Conservation (phyloP, 2,797 vertebrate species). For the Gallinago nigripennis region DNA sequence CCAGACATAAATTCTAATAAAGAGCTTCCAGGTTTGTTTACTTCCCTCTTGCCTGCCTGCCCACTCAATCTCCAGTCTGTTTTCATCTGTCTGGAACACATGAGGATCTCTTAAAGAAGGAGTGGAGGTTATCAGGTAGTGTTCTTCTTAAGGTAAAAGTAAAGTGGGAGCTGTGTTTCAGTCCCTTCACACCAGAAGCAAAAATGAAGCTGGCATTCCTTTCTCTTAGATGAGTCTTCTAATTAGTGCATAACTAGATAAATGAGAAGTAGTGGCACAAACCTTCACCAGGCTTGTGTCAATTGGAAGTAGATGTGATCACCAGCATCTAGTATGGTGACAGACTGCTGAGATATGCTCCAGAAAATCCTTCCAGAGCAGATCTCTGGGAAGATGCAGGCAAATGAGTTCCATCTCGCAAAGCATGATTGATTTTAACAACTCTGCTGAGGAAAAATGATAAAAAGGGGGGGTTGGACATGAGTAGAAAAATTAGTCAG, state of each 20-base stretch:
- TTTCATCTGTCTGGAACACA: neutral
- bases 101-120: neutral
- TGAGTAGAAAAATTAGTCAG: neutral
- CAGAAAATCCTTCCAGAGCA: neutral
- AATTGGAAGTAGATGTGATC: neutral
- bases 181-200: neutral
- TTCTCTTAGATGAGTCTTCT: neutral
- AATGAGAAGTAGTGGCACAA: neutral
- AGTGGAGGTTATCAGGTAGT: neutral
- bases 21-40: neutral
- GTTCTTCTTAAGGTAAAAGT: neutral
- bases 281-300: neutral
- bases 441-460: neutral
- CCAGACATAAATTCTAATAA: neutral
- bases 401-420: neutral
- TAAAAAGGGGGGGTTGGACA: neutral
- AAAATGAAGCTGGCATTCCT: neutral
- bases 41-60: neutral
- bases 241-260: neutral
- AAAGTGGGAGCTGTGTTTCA: neutral
- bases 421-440: neutral
- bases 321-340: neutral
- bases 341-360: neutral
- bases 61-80: neutral
- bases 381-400: neutral